A percentile compares a stretch with the other conserved stretches of the same genome.
phyloP scores from a whole-genome alignment of 2,888 invertebrate genomes.

The Cryptocheilus praepositus region DNA sequence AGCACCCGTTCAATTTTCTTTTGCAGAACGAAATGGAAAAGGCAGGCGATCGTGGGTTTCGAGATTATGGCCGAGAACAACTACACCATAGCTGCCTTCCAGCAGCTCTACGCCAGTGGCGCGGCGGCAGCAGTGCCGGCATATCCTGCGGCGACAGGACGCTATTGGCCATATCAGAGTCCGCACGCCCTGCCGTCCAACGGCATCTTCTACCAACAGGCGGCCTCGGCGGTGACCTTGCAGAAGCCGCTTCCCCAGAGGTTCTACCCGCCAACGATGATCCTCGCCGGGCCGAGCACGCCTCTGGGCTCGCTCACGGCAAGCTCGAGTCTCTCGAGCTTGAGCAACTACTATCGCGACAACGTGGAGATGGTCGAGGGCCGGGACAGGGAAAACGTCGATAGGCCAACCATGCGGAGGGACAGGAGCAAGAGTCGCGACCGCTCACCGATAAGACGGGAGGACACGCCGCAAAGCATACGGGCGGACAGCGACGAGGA shows the following conservation, averaged over 20 bases:
- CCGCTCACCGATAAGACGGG: constrained; percentile 58
- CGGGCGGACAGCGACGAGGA: constrained; percentile 72
- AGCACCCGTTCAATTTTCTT: constrained; percentile 40
- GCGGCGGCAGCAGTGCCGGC: constrained; percentile 68
- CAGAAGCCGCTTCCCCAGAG: constrained; percentile 90
- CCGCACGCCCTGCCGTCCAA: constrained; percentile 77
- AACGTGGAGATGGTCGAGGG: constrained; percentile 65
- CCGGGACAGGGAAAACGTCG: constrained; percentile 61
- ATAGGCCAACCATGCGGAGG: constrained; percentile 55
- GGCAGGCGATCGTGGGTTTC: constrained; percentile 97
- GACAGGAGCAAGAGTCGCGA: constrained; percentile 66
- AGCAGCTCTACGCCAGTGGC: constrained; percentile 87
- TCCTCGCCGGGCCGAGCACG: constrained; percentile 82
- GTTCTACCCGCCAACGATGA: constrained; percentile 78
- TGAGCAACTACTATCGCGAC: constrained; percentile 69
- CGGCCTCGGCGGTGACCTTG: constrained; percentile 83
- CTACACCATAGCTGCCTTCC: constrained; percentile 97
- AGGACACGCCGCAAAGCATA: constrained; percentile 69
- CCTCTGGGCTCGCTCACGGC: constrained; percentile 82
- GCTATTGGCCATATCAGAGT: constrained; percentile 77
- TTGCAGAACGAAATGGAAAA: constrained; percentile 98
- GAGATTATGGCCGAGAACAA: constrained; percentile 98
- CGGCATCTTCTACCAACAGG: constrained; percentile 89
- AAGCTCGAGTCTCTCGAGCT: constrained; percentile 76
- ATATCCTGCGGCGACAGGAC: constrained; percentile 66